phyloP scores from a whole-genome alignment of 2,888 invertebrate genomes.

The Plagodis dolabraria region DNA sequence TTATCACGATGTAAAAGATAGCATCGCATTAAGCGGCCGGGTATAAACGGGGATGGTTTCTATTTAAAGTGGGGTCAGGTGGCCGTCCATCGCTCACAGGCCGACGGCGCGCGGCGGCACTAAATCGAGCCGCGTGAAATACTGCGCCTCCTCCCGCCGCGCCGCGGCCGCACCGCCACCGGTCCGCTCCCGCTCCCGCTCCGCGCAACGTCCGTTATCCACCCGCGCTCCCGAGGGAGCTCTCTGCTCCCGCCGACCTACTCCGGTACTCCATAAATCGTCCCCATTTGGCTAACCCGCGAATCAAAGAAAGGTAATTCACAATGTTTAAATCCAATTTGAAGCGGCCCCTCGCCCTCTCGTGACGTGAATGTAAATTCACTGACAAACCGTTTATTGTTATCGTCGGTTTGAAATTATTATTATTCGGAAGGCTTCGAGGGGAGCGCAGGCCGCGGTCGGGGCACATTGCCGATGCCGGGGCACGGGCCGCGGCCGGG shows the following conservation, averaged over 20 bases:
- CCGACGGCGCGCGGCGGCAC: constrained; percentile 41
- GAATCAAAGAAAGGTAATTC: constrained; percentile 81
- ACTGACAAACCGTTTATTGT: constrained; percentile 54
- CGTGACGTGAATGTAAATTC: constrained; percentile 54
- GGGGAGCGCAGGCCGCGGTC: constrained; percentile 23
- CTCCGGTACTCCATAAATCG: constrained; percentile 68
- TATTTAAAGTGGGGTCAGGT: constrained; percentile 62
- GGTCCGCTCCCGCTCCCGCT: constrained; percentile 32
- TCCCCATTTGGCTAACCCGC: constrained; percentile 79
- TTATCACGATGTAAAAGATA: constrained; percentile 70
- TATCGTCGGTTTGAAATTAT: constrained; percentile 40
- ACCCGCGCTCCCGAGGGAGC: constrained; percentile 34
- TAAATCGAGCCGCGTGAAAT: constrained; percentile 65
- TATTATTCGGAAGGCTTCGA: constrained; percentile 18
- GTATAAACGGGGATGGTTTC: constrained; percentile 64
- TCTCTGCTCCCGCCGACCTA: constrained; percentile 44
- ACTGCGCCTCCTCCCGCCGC: constrained; percentile 12
- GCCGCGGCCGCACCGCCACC: too few species aligned
- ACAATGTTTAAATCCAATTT: constrained; percentile 81
- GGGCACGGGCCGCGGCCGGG: too few species aligned
- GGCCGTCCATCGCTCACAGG: constrained; percentile 53
- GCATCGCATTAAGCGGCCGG: constrained; percentile 70
- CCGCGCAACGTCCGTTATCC: constrained; percentile 35
- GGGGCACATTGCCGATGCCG: constrained; percentile 26
- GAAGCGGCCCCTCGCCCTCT: constrained; percentile 50